Percentiles rank a stretch among this genome's conserved stretches.
Conservation (phyloP, 2,113 vertebrate species). For the Amia ocellicauda region DNA sequence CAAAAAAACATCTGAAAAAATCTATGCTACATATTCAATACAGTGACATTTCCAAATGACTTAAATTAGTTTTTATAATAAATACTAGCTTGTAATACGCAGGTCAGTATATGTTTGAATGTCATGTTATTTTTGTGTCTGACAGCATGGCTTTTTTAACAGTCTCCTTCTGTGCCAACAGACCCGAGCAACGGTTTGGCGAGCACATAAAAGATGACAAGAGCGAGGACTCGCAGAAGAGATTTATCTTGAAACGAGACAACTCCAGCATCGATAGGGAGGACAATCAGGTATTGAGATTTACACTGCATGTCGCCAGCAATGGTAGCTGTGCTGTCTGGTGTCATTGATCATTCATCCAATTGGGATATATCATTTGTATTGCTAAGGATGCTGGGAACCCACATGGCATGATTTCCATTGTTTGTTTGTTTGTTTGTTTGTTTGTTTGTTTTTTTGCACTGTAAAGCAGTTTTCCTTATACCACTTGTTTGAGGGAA, state of each 20-base stretch:
- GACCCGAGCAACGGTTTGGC: constrained; percentile 83
- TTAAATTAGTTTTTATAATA: neutral
- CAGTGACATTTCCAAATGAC: neutral
- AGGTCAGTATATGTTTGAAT: no score
- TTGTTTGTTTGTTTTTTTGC: neutral
- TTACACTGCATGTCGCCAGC: neutral
- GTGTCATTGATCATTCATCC: neutral
- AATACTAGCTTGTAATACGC: neutral
- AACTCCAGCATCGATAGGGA: constrained; percentile 85
- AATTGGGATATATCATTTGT: neutral
- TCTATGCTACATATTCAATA: neutral
- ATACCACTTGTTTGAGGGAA: no score
- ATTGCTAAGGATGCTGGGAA: neutral
- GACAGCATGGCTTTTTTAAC: neutral
- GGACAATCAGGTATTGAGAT: constrained; percentile 69
- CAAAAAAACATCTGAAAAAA: no score
- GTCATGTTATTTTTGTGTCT: no score
- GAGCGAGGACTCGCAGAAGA: constrained; percentile 80
- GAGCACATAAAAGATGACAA: constrained; percentile 85
- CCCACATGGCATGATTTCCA: neutral
- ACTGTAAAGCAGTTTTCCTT: no score
- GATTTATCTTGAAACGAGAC: constrained; percentile 84
- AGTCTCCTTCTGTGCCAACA: constrained; percentile 76
- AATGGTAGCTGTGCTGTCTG: neutral
- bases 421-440: neutral